Base-by-base conservation (phyloP, 2,113 vertebrate species). In the Tamias sibiricus region DNA sequence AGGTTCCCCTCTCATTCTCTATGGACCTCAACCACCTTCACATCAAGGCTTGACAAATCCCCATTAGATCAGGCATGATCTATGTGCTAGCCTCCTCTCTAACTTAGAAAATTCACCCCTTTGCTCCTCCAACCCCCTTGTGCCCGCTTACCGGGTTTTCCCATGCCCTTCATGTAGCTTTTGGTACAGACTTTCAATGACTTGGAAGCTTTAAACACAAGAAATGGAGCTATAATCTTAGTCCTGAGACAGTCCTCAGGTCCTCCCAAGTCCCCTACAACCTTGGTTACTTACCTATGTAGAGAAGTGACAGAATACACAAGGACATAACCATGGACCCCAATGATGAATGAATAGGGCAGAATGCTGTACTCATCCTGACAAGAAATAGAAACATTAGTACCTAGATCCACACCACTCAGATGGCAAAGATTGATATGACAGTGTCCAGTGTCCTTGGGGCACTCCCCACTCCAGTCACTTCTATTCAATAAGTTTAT, bases 311-410 rank as follows among this genome's bases (percentile, higher is more conserved):
- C 99, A 0, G 98, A 99, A 97, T 99, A 99, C 37, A 99, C 99
- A 84, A 99, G 98, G 96, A 99, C 97, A 52, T 99, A 99, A 80
- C 99, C 98, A 19, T 99, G 99, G 97, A 99, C 99, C 92, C 99
- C 98, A 96, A 99, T 99, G 96, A 99, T 94, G 96, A 99, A 99
- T 90, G 99, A 99, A 72, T 99, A 99, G 72, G 99, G 98, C 95
- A 99, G 99, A 98, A 99, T 99, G 76, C 99, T 99, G 97, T 99
- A 99, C 83, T 99, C 98, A 10, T 99, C 99, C 99, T 99, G 96
- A 68, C 64, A 94, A 95, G 66, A 95, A 95, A 97, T 0, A 91
- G 59, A 94, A 81, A 52, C 26, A 59, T 71, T 40, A 87, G 20
- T 69, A 57, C 57, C 47, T 44, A 80, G 77, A 87, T 47, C 37